Evolutionary conservation across 2,113 vertebrate species (phyloP).

Genomic region (Turnix velox): DNA sequence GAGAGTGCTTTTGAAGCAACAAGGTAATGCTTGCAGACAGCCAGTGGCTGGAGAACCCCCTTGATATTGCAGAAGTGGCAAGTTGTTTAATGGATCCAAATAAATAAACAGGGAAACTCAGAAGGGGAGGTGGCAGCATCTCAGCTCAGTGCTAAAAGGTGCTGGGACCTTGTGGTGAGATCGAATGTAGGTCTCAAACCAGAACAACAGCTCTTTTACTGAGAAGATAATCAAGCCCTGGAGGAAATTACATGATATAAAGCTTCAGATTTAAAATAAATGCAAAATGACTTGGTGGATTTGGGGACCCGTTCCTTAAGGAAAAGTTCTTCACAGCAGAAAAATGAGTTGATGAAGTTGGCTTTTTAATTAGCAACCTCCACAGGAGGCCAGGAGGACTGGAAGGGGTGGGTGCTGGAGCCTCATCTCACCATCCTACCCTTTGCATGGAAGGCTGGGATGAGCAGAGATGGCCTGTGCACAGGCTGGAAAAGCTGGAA

Average conservation of each 20-base stretch:
- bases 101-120: neutral
- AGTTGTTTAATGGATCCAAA: neutral
- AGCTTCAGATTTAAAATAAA: slow-evolving; percentile 50
- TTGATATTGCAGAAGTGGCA: neutral
- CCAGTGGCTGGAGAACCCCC: neutral
- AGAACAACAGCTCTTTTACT: slow-evolving; percentile 3
- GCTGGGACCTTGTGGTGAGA: neutral
- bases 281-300: slow-evolving; percentile 28
- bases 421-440: neutral
- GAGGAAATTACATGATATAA: neutral
- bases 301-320: neutral
- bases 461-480: neutral
- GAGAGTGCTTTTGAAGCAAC: neutral
- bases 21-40: neutral
- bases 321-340: neutral
- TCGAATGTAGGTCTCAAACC: slow-evolving; percentile 24
- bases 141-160: neutral
- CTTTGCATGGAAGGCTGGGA: neutral
- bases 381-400: neutral
- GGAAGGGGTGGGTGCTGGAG: neutral
- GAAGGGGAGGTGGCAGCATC: neutral
- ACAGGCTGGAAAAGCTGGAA: neutral
- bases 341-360: neutral
- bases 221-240: slow-evolving; percentile 37
- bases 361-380: neutral